Evolutionary conservation across 2,113 vertebrate genomes (phyloP), one percentile per base, ranked within the genome.

Genomic region (Anthoscopus minutus): DNA sequence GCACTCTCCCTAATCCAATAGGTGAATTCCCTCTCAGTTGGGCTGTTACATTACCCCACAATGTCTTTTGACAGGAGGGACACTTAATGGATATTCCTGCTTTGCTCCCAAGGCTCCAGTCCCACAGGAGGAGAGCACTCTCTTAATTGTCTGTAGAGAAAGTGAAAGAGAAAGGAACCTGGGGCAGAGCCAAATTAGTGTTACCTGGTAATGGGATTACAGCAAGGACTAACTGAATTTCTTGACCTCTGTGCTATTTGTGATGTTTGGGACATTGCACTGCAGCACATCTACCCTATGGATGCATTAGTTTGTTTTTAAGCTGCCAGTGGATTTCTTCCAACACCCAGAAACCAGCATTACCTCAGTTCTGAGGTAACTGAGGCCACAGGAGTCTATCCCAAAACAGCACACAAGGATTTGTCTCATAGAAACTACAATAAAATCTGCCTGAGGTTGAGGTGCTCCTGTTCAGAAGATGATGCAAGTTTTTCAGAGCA

Each of bases 381-480:
- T 0, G 8, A 65, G 42, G 38, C 23, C 31, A 14, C 16, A 11
- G 57, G 44, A 58, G 8, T 14, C 37, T 61, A 40, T 44, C 44
- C 24, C 61, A 28, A 81, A 88, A 10, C 6, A 30, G 13, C 15
- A 60, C 54, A 24, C 10, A 13, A 11, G 22, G 50, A n/a, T 72
- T 60, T 48, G 37, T 37, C 27, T 31, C 18, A 4, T 1, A 25
- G 44, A 18, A 76, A 18, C 5, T 4, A 5, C 8, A 23, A 18
- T 23, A 42, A 40, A 54, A 9, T 27, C 35, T 69, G 24, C 24
- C 33, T 6, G 9, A 51, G 22, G 9, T 7, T 53, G 13, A 74
- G 0, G 28, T 2, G 0, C 42, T 37, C 15, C 30, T 7, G 0
- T 42, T 24, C 11, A 15, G 57, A n/a, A 86, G 28, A 20, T 21